These are phyloP conservation scores for Selene dorsalis DNA, from an alignment of 2,797 vertebrate genomes.

Conservation along the genomic window DNA sequence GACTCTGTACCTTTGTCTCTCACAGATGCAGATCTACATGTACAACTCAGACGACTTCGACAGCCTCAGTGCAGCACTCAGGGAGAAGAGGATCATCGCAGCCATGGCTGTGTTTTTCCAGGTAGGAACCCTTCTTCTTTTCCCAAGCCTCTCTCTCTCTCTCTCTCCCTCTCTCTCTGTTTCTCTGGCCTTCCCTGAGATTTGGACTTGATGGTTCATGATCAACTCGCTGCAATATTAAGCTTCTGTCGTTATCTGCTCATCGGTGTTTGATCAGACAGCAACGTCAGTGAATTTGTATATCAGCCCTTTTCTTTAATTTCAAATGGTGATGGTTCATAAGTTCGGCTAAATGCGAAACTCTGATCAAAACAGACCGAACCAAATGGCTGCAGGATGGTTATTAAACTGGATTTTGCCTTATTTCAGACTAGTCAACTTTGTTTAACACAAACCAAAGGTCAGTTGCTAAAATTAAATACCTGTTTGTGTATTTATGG, in stretches of 20 bases:
- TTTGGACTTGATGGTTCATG: not conserved
- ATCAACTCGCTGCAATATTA: not conserved
- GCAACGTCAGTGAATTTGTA: not conserved
- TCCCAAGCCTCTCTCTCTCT: not conserved
- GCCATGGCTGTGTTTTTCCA: conserved; percentile 96
- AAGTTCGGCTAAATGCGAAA: not conserved
- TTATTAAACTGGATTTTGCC: not conserved
- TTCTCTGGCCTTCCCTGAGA: not conserved
- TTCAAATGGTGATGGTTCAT: not conserved
- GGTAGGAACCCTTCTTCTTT: conserved; percentile 80
- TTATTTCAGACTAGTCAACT: not conserved
- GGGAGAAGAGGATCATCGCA: conserved; percentile 92
- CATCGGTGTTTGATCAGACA: not conserved
- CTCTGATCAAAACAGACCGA: not conserved
- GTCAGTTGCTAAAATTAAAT: not conserved
- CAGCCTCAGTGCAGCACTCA: conserved; percentile 92
- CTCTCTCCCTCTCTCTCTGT: no score
- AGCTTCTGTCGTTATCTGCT: conserved; percentile 4
- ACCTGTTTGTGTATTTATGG: no score
- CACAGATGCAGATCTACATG: conserved; percentile 99
- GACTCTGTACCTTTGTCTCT: conserved; percentile 20
- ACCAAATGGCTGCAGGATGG: not conserved
- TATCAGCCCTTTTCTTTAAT: not conserved
- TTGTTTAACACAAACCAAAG: not conserved
- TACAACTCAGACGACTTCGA: conserved; percentile 98